Evolutionary conservation across 2,113 vertebrate genomes (phyloP), one percentile per base, ranked within the genome.

Genomic region (Corythornis cristatus): DNA sequence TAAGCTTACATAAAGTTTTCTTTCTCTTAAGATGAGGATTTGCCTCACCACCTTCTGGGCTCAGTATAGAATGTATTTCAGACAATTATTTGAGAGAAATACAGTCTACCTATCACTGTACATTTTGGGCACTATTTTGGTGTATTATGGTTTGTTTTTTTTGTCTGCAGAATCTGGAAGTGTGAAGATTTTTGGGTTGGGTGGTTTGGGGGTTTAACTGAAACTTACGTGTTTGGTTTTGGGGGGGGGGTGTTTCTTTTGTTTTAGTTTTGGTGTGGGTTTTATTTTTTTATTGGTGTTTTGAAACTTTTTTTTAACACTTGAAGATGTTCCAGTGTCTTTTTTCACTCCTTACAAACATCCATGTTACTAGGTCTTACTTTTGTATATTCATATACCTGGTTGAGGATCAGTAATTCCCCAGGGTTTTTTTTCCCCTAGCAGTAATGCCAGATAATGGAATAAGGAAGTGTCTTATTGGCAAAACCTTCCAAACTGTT

Each of bases 41-140:
- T 37, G 22, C 6, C 5, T 33, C n/a, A 21, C 4, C 10, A 17
- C 2, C 18, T 15, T 28, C n/a, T 51, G 45, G 37, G 50, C 62
- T 79, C 48, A 14, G 8, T 3, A 5, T 0, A 20, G 62, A 61
- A 37, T 12, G 22, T 0, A 1, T 26, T 51, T 40, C 61, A 37
- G 29, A 17, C 7, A 22, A 28, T 48, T 50, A 2, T 43, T 35
- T 8, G 1, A 8, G 18, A 20, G 51, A 25, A 42, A 3, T 2
- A 16, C 1, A 13, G 17, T 5, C 60, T 86, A 29, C 20, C 60
- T 9, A 2, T 8, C 21, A 3, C 53, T 28, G 8, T 11, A 1
- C 0, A 2, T 7, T 67, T 53, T 17, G 20, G 65, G 57, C 23
- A 21, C 7, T 8, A 3, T 23, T 56, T 40, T 58, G 21, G 20